Evolutionary conservation across 2,888 invertebrate genomes (phyloP).

Genomic region (Leistus spinibarbis): DNA sequence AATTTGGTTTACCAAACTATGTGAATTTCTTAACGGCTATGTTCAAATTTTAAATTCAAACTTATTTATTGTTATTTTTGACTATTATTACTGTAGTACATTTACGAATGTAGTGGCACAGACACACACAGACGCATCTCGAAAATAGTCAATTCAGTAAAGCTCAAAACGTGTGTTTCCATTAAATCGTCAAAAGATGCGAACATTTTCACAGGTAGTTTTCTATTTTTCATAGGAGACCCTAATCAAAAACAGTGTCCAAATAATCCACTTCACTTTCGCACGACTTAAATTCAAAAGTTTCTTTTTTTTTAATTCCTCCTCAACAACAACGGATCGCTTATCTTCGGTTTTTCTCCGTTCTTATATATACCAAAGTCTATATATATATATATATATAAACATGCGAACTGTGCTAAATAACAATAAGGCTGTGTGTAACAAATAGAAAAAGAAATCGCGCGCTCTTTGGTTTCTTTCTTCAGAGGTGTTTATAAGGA

Average conservation of each 20-base stretch:
- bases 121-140: too few relatives aligned
- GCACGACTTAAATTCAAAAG: constrained; percentile 21
- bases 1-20: too few relatives aligned
- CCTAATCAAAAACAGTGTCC: neutral
- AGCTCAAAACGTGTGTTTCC: too few relatives aligned
- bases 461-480: neutral
- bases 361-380: constrained; percentile 1
- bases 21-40: too few relatives aligned
- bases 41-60: too few relatives aligned
- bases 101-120: too few relatives aligned
- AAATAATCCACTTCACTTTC: constrained; percentile 23
- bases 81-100: too few relatives aligned
- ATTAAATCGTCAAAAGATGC: too few relatives aligned
- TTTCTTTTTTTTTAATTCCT: too few relatives aligned
- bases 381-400: neutral
- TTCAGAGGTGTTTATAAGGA: neutral
- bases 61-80: too few relatives aligned
- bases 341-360: constrained; percentile 3
- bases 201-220: neutral
- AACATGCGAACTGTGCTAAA: neutral
- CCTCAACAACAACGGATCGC: neutral
- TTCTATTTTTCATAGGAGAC: neutral
- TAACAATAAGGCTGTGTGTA: neutral
- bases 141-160: too few relatives aligned
- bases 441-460: neutral